Conservation (phyloP, 1,140 invertebrate species). For the Euschistus heros region DNA sequence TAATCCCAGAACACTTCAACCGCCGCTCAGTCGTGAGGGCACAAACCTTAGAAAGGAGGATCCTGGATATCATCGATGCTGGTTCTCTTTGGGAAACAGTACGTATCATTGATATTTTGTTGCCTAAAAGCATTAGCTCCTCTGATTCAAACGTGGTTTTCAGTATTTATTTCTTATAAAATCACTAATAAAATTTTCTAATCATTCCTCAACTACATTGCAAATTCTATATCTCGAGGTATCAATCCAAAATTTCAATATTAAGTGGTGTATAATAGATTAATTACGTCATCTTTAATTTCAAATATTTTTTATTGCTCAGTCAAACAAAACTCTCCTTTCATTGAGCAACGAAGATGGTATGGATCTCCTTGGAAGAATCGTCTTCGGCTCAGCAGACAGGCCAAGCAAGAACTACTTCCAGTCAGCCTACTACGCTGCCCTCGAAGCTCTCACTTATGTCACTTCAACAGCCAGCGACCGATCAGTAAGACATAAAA, state of each 20-base stretch:
- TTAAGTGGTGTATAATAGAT: no score
- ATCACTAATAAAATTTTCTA: no score
- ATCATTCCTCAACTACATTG: no score
- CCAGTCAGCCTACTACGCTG: conserved; percentile 41
- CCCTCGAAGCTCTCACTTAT: conserved; percentile 37
- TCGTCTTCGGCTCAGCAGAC: conserved; percentile 8
- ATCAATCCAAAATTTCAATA: no score
- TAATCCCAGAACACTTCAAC: conserved; percentile 2
- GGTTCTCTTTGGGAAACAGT: not conserved
- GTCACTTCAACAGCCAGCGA: conserved; percentile 39
- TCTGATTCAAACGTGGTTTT: no score
- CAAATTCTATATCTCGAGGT: no score
- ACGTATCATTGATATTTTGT: no score
- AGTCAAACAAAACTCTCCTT: conserved; percentile 36
- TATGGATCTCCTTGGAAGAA: conserved; percentile 11
- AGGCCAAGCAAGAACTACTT: conserved; percentile 34
- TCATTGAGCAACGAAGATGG: conserved; percentile 11
- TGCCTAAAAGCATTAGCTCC: no score
- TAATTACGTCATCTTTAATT: no score
- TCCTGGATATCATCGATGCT: conserved; percentile 19
- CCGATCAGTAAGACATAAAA: conserved; percentile 10
- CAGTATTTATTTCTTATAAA: no score
- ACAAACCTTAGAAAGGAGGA: conserved; percentile 17
- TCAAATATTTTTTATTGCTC: conserved; percentile 27
- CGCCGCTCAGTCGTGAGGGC: conserved; percentile 11